Conservation (phyloP, 1,140 invertebrate species). For the Drosophila erecta region DNA sequence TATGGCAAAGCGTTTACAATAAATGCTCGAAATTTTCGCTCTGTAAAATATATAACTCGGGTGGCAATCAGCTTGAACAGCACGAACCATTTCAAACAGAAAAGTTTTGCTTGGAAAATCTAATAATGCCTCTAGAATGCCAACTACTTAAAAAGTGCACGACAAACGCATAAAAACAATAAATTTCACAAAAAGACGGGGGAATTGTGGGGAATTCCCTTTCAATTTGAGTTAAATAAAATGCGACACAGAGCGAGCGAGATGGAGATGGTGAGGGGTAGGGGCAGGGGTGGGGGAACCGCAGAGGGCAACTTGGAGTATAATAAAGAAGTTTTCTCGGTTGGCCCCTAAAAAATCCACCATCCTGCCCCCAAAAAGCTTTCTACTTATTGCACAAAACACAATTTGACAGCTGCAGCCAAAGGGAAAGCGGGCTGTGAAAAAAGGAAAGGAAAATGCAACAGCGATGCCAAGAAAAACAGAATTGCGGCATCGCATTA, state of each 20-base stretch:
- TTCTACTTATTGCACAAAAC: conserved; percentile 53
- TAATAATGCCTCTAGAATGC: conserved; percentile 69
- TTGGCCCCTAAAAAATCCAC: conserved; percentile 28
- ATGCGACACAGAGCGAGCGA: conserved; percentile 23
- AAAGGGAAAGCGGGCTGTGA: conserved; percentile 31
- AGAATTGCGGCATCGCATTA: conserved; percentile 45
- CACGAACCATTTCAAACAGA: conserved; percentile 34
- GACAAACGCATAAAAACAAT: conserved; percentile 83
- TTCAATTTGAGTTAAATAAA: conserved; percentile 73
- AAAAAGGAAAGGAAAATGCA: conserved; percentile 4
- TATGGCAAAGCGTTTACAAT: background rate
- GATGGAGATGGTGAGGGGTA: background rate
- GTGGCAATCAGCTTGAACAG: conserved; percentile 57
- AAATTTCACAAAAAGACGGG: conserved; percentile 69
- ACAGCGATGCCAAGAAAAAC: conserved; percentile 19
- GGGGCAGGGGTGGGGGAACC: conserved; percentile 23
- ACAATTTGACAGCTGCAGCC: conserved; percentile 77
- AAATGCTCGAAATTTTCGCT: background rate
- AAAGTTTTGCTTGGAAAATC: conserved; percentile 65
- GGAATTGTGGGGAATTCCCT: conserved; percentile 23
- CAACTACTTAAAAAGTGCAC: conserved; percentile 81
- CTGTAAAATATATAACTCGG: background rate
- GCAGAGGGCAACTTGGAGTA: conserved; percentile 22
- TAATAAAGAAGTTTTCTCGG: conserved; percentile 70
- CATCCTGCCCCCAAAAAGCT: conserved; percentile 2